Conservation (phyloP, 2,888 invertebrate genomes). For the Lasioglossum calceatum region DNA sequence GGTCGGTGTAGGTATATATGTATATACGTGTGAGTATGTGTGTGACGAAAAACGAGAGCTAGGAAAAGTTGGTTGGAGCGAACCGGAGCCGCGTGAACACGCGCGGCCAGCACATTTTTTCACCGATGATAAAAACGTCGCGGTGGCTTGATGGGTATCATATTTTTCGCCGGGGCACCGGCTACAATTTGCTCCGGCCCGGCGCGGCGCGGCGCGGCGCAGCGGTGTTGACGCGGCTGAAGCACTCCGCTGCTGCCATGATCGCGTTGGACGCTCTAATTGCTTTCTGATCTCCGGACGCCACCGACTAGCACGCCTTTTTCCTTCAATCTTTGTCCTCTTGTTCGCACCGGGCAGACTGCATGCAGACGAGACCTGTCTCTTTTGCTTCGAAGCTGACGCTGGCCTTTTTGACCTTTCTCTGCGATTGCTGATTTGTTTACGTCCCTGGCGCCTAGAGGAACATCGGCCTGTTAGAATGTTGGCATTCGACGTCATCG, state of each 20-base stretch:
- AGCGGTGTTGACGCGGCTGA: conserved; percentile 52
- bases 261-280: conserved; percentile 54
- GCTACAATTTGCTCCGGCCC: conserved; percentile 54
- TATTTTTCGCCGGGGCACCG: conserved; percentile 59
- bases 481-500: not conserved
- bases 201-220: conserved; percentile 14
- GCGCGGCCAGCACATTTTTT: conserved; percentile 61
- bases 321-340: conserved; percentile 13
- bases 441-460: too few species aligned
- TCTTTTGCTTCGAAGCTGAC: not conserved
- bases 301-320: not conserved
- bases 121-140: conserved; percentile 70
- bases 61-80: conserved; percentile 55
- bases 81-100: conserved; percentile 14
- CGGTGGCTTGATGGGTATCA: conserved; percentile 67
- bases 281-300: conserved; percentile 49
- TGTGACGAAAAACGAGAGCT: conserved; percentile 69
- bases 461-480: not conserved
- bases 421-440: not conserved
- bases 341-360: not conserved
- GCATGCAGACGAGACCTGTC: not conserved
- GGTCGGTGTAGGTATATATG: conserved; percentile 51
- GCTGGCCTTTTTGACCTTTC: not conserved
- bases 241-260: conserved; percentile 37
- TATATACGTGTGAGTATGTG: not conserved